A percentile compares a stretch with the other conserved stretches of the same genome.
These are phyloP conservation scores for Actenoides hombroni DNA, from an alignment of 2,113 vertebrate species.

Conservation along the genomic window DNA sequence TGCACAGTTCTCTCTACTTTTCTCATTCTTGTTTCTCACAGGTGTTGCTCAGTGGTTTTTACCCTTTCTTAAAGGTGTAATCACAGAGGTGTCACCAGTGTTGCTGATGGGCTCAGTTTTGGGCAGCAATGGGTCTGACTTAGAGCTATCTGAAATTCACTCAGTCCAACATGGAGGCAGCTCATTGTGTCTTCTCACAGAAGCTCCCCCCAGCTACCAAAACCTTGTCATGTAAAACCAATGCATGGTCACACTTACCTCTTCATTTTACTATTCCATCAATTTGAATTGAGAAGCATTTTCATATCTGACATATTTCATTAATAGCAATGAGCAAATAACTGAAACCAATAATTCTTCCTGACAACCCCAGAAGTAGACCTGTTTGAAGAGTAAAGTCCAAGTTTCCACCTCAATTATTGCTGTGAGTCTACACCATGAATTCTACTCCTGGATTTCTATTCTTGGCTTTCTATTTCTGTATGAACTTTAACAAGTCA, in stretches of 20 bases:
- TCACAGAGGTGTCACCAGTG: neutral
- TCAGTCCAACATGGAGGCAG: neutral
- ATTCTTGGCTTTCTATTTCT: slow-evolving; percentile 17
- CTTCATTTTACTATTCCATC: neutral
- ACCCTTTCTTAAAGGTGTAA: neutral
- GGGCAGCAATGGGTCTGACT: accelerated
- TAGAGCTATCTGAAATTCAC: neutral
- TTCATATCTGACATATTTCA: neutral
- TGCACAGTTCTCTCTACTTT: neutral
- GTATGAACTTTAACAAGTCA: neutral
- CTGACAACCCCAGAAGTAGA: neutral
- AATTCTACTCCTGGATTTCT: neutral
- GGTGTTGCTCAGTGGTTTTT: neutral
- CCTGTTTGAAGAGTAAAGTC: neutral
- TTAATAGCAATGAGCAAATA: neutral
- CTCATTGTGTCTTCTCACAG: neutral
- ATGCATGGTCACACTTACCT: accelerated
- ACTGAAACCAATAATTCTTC: neutral
- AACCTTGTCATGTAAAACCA: neutral
- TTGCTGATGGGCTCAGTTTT: neutral
- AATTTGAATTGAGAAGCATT: neutral
- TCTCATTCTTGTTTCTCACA: neutral
- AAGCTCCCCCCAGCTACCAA: neutral
- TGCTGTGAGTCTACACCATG: neutral
- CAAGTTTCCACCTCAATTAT: neutral